Evolutionary conservation across 1,140 invertebrate species (phyloP).

Genomic region (Diabrotica virgifera): DNA sequence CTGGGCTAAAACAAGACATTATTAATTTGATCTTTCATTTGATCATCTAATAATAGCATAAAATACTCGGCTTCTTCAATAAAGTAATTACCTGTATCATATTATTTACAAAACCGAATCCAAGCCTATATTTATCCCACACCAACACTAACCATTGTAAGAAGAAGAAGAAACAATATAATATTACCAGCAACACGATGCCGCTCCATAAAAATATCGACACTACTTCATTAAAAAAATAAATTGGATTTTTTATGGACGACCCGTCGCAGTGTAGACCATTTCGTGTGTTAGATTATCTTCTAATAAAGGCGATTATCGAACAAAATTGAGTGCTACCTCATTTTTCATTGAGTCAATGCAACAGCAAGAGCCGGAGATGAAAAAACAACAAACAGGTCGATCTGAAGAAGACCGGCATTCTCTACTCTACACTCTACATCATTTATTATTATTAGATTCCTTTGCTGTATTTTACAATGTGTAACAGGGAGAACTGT

Average conservation of each 20-base stretch:
- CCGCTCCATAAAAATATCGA: constrained; percentile 19
- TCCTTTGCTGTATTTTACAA: too few relatives aligned
- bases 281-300: constrained; percentile 8
- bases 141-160: too few relatives aligned
- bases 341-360: constrained; percentile 33
- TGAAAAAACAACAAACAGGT: constrained; percentile 22
- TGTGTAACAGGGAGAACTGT: too few relatives aligned
- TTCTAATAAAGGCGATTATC: constrained; percentile 13
- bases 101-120: too few relatives aligned
- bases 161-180: too few relatives aligned
- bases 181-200: not conserved
- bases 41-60: too few relatives aligned
- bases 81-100: too few relatives aligned
- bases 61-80: too few relatives aligned
- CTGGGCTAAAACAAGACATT: too few relatives aligned
- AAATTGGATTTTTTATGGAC: constrained; percentile 32
- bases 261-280: constrained; percentile 2
- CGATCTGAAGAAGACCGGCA: not conserved
- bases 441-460: too few relatives aligned
- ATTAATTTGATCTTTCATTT: too few relatives aligned
- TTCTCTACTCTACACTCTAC: not conserved
- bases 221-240: constrained; percentile 21
- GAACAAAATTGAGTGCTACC: constrained; percentile 23
- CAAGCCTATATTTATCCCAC: too few relatives aligned
- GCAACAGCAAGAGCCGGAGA: constrained; percentile 10